Percentiles rank a stretch among this genome's conserved stretches.
phyloP scores from a whole-genome alignment of 2,888 invertebrate genomes.

The Byasa hedistus region DNA sequence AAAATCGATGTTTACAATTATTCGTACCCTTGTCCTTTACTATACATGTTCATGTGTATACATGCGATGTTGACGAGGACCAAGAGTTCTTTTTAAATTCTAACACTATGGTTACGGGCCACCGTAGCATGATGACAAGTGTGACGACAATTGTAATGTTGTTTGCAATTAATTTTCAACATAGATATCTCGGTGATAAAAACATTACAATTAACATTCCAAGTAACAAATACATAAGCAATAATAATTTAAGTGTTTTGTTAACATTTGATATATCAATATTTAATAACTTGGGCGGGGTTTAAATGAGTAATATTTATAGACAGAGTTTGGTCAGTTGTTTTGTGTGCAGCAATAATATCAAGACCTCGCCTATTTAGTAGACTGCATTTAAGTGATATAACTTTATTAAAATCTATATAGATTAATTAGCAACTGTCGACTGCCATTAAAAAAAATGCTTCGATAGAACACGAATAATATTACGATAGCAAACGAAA shows the following conservation, averaged over 20 bases:
- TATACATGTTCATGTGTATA: background rate
- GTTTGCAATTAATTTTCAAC: conserved; percentile 1
- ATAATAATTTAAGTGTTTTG: conserved; percentile 40
- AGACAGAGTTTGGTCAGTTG: background rate
- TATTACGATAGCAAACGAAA: background rate
- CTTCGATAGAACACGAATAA: background rate
- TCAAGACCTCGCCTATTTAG: conserved; percentile 50
- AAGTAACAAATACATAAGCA: conserved; percentile 61
- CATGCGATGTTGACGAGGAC: conserved; percentile 9
- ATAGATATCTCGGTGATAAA: conserved; percentile 49
- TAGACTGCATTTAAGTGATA: conserved; percentile 56
- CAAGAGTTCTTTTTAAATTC: conserved; percentile 9
- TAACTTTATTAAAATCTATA: background rate
- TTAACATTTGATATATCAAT: conserved; percentile 35
- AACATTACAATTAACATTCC: conserved; percentile 52
- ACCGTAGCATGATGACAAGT: background rate
- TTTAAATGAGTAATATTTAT: conserved; percentile 12
- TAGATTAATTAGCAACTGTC: background rate
- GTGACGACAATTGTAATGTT: conserved; percentile 7
- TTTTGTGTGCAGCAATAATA: background rate
- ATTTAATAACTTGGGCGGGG: conserved; percentile 37
- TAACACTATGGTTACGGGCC: background rate
- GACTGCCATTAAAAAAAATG: background rate
- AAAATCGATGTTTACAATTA: background rate
- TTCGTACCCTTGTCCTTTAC: conserved; percentile 4